Evolutionary conservation across 2,113 vertebrate species (phyloP).

Genomic region (Mixornis gularis): DNA sequence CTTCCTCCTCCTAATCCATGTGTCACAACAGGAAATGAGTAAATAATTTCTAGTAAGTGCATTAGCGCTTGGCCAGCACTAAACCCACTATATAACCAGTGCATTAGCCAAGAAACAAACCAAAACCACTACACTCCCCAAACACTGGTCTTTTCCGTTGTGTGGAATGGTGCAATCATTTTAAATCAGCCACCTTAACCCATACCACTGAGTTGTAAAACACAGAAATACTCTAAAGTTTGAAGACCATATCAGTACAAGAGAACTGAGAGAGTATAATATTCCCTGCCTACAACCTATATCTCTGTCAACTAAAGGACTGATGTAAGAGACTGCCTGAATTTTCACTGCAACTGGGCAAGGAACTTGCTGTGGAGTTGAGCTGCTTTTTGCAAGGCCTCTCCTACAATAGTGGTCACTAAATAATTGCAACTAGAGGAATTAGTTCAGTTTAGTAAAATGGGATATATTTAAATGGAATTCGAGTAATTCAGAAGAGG

Average conservation of each 20-base stretch:
- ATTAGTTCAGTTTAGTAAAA: background rate
- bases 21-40: background rate
- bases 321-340: background rate
- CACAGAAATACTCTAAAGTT: background rate
- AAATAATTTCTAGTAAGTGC: background rate
- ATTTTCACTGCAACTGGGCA: background rate
- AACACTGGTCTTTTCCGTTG: background rate
- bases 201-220: background rate
- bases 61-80: background rate
- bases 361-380: background rate
- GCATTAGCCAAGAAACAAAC: background rate
- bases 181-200: background rate
- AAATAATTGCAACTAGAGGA: background rate
- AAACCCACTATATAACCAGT: background rate
- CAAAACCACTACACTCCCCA: background rate
- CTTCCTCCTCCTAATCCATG: background rate
- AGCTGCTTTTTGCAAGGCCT: background rate
- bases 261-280: background rate
- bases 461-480: background rate
- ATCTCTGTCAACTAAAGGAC: background rate
- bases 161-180: background rate
- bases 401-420: background rate
- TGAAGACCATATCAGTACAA: background rate
- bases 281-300: background rate
- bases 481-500: background rate